Percentiles rank a stretch among this genome's conserved stretches.
Evolutionary conservation across 2,888 invertebrate species (phyloP).

Genomic region (Octodonta nipae): DNA sequence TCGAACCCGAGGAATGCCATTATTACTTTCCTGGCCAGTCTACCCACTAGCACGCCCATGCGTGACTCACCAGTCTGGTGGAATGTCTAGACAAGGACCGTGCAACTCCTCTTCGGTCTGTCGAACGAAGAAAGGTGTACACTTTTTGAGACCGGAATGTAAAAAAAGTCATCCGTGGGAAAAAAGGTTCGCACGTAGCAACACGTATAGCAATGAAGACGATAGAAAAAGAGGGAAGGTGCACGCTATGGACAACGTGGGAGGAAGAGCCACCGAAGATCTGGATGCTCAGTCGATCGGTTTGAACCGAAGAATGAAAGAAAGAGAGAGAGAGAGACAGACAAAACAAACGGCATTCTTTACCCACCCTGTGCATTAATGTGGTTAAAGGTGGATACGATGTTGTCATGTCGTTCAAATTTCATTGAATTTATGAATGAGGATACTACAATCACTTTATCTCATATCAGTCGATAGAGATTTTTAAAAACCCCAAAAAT

Average conservation of each 20-base stretch:
- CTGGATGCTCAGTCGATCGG: slow-evolving; percentile 7
- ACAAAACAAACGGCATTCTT: slow-evolving; percentile 24
- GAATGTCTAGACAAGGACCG: slow-evolving; percentile 31
- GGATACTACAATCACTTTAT: too few species aligned
- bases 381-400: slow-evolving; percentile 8
- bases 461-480: too few species aligned
- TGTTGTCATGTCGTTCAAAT: too few species aligned
- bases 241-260: slow-evolving; percentile 1
- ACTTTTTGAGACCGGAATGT: slow-evolving; percentile 31
- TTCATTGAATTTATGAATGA: too few species aligned
- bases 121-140: slow-evolving; percentile 17
- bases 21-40: too few species aligned
- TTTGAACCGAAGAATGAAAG: not conserved
- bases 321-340: slow-evolving; percentile 10
- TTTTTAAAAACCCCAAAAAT: too few species aligned
- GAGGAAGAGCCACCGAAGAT: slow-evolving; percentile 9
- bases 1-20: too few species aligned
- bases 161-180: slow-evolving; percentile 35
- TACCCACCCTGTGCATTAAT: slow-evolving; percentile 26
- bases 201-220: slow-evolving; percentile 6
- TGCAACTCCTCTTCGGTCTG: slow-evolving; percentile 12
- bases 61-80: slow-evolving; percentile 20
- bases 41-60: too few species aligned
- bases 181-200: slow-evolving; percentile 31
- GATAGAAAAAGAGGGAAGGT: slow-evolving; percentile 8